Base-by-base conservation (phyloP, 2,888 invertebrate genomes). In the Amiota minor region DNA sequence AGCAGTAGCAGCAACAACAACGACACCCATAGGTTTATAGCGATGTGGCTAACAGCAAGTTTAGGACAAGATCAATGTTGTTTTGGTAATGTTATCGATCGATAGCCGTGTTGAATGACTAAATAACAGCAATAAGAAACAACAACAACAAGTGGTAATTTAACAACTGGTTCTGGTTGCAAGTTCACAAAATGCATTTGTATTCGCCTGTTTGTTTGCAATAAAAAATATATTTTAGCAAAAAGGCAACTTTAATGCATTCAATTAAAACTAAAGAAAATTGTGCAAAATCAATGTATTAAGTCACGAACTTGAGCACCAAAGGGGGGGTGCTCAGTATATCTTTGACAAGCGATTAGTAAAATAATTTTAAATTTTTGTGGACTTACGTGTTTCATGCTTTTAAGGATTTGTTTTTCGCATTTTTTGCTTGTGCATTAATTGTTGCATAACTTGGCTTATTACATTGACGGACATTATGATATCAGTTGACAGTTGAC, bases 51-150 rank as follows among this genome's bases (percentile, higher is more conserved):
- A 67, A 55, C 68, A 75, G 61, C 75, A 73, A 69, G 77, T 68
- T 80, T 81, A 82, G 85, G 81, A 85, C 87, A 85, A 85, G 85
- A 84, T 85, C 85, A 85, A 84, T 84, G 86, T 76, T 84, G 80
- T 76, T 76, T 59, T 10, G n/a, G n/a, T 18, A 9, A 20, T 50
- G 14, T 50, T 74, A 47, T 68, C 53, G 62, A 46, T 68, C 10
- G 1, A 8, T 16, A 6, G 23, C 16, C 6, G 10, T 62, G 4
- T 9, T 46, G n/a, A 62, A 16, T 53, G 55, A n/a, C 53, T n/a
- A 68, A 45, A 53, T 50, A 46, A 12, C 23, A 10, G 46, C 47
- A 67, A 67, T n/a, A 64, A 35, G 8, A 64, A 35, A 35, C 64
- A 14, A 11, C 59, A 59, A 59, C 59, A 59, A 59, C 59, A 35